These are phyloP conservation scores for Crambe crambe DNA, from an alignment of 37 sponge, comb jelly and placozoan genomes.

Conservation along the genomic window DNA sequence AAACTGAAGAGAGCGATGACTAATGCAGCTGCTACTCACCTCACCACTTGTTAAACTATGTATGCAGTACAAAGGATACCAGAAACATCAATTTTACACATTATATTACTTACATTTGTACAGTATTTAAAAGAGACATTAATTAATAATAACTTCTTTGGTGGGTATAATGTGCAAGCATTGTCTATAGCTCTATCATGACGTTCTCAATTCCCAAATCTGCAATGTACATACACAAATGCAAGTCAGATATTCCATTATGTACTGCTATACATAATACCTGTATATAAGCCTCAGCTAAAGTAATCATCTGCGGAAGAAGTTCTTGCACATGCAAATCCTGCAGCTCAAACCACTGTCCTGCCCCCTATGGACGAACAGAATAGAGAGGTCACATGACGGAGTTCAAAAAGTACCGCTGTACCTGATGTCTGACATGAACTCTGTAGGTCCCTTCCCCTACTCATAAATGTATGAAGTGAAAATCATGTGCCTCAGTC, in stretches of 20 bases:
- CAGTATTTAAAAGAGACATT: no score
- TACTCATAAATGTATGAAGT: background rate
- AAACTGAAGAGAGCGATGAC: conserved; percentile 78
- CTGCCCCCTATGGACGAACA: conserved; percentile 76
- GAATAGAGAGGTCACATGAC: background rate
- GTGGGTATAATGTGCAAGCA: no score
- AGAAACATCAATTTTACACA: no score
- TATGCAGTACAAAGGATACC: no score
- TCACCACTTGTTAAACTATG: background rate
- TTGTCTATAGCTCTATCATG: no score
- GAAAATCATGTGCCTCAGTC: background rate
- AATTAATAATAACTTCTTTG: no score
- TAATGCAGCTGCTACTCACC: background rate
- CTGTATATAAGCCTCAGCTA: conserved; percentile 98
- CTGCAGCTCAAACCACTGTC: conserved; percentile 97
- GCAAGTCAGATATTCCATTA: background rate
- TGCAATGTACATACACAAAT: background rate
- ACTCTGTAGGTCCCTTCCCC: conserved; percentile 89
- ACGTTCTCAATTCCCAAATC: conserved; percentile 59
- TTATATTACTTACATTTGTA: no score
- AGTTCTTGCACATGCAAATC: conserved; percentile 97
- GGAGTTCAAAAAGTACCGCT: background rate
- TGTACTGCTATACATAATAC: conserved; percentile 36
- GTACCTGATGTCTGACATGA: conserved; percentile 84
- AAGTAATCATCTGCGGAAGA: conserved; percentile 96